Evolutionary conservation across 2,113 vertebrate species (phyloP).

Genomic region (Diadophis punctatus): DNA sequence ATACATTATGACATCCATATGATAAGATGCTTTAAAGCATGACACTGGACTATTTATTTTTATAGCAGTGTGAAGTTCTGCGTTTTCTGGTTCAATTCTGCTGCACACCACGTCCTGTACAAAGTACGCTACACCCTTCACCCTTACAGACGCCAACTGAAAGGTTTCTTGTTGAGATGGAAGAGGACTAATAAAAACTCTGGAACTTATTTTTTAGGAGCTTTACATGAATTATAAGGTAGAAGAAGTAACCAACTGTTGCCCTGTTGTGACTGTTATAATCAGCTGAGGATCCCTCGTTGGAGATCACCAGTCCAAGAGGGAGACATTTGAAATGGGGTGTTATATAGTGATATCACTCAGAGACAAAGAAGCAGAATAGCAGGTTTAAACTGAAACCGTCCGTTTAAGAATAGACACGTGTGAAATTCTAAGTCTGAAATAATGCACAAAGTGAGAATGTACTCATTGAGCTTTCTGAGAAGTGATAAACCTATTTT

Average conservation of each 20-base stretch:
- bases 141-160: not conserved
- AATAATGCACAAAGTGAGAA: not conserved
- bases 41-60: slow-evolving; percentile 8
- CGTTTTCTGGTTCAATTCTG: not conserved
- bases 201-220: not conserved
- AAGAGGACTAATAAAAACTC: not conserved
- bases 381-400: not conserved
- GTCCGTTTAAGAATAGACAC: not conserved
- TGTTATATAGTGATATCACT: not conserved
- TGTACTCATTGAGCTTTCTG: not conserved
- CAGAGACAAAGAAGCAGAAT: not conserved
- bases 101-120: not conserved
- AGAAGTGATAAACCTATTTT: not conserved
- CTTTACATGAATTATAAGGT: not conserved
- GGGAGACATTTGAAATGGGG: not conserved
- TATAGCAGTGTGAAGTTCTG: slow-evolving; percentile 26
- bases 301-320: not conserved
- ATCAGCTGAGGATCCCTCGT: not conserved
- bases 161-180: not conserved
- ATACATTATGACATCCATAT: not conserved
- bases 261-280: not conserved
- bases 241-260: not conserved
- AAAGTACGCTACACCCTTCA: not conserved
- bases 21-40: slow-evolving; percentile 15
- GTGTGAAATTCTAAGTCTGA: not conserved